These are phyloP conservation scores for Hydractinia symbiolongicarpus DNA, from an alignment of 30 jellyfish, hydroid and myxozoan species.

Conservation along the genomic window DNA sequence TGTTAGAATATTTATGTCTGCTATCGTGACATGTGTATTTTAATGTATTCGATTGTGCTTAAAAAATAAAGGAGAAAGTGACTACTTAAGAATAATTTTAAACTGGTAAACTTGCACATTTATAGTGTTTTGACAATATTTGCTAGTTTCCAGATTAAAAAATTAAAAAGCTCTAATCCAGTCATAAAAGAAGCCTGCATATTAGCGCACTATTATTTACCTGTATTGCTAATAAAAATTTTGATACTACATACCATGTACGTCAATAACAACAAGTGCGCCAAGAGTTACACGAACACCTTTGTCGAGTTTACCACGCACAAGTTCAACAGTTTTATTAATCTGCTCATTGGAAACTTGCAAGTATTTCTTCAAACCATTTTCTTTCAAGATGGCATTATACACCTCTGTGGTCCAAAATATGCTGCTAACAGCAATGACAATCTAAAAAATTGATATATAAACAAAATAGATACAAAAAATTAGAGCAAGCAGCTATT, in stretches of 20 bases:
- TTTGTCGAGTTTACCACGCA: slow-evolving; percentile 87
- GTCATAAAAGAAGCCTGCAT: too few relatives aligned
- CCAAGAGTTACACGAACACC: slow-evolving; percentile 96
- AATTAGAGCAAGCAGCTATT: neutral
- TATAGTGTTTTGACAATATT: too few relatives aligned
- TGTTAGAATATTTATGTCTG: neutral
- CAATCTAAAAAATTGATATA: slow-evolving; percentile 41
- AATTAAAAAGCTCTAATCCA: too few relatives aligned
- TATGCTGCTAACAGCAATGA: slow-evolving; percentile 92
- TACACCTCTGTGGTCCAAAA: slow-evolving; percentile 93
- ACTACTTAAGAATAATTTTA: too few relatives aligned
- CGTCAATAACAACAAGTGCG: slow-evolving; percentile 91
- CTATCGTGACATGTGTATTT: neutral
- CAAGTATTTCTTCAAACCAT: slow-evolving; percentile 51
- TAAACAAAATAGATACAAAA: neutral
- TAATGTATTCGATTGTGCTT: too few relatives aligned
- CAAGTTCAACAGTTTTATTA: slow-evolving; percentile 69
- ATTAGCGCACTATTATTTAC: too few relatives aligned
- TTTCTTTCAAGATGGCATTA: slow-evolving; percentile 56
- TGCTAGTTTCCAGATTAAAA: too few relatives aligned
- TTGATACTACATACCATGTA: slow-evolving; percentile 52
- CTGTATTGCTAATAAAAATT: neutral
- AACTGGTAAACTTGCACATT: too few relatives aligned
- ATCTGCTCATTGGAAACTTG: slow-evolving; percentile 63
- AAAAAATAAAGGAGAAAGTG: too few relatives aligned